Evolutionary conservation across 1,140 invertebrate genomes (phyloP), one percentile per base, ranked within the genome.

Genomic region (Hypsibius dujardini): DNA sequence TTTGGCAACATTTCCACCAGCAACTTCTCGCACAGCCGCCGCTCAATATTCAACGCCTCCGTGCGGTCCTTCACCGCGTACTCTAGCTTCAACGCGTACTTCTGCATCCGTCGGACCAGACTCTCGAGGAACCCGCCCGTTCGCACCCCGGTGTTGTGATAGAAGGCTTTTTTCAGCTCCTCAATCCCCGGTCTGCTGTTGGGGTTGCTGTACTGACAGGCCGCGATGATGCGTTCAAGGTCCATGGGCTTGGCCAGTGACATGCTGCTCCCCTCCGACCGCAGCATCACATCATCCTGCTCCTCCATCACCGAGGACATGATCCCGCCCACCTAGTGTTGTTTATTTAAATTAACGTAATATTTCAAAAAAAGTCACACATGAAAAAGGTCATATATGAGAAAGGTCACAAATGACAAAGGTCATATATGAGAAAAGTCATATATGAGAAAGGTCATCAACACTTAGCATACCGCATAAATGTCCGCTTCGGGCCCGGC

Each of bases 1-100:
- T 67, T 67, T 3, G 62, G 62, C 3, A 67, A 42, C 62, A 67
- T 67, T 67, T 67, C 62, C 42, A 14, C 62, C 7, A 67, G 42
- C 3, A 67, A 42, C 42, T 67, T 67, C 62, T 67, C 62, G 62
- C 62, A 67, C 7, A 67, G 3, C 42, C 45, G 12, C 42, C 62
- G 12, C 42, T 67, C 62, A 42, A 42, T 42, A 14, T 67, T 67
- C 42, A 67, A 42, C 45, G 62, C 62, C 3, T 67, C 62, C 7
- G 62, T 67, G 3, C 62, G 7, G 7, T 67, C 62, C 62, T 42
- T 7, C 62, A 67, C 62, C 42, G 62, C 62, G 42, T 14, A 67
- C 42, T 67, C 62, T 42, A 67, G 7, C 42, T 42, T 7, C 45
- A 12, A 3, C 12, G 62, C 62, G 42, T 67, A 67, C 62, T 14